phyloP scores from a whole-genome alignment of 1,140 invertebrate species.

The Adoxophyes honmai region DNA sequence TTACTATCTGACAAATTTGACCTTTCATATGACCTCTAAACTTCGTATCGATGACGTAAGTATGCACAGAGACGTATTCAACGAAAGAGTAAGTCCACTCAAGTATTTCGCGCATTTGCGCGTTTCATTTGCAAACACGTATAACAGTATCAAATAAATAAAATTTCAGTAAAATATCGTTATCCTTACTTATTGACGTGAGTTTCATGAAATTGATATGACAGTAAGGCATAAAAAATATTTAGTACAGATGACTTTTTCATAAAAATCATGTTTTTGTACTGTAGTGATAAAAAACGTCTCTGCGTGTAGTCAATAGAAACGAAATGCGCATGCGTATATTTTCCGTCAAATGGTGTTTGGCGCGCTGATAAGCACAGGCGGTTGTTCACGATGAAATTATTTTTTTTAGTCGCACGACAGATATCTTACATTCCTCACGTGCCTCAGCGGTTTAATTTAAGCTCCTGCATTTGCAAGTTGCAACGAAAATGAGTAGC shows the following conservation, averaged over 20 bases:
- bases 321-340: constrained; percentile 59
- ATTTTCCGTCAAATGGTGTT: constrained; percentile 61
- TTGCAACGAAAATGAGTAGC: constrained; percentile 66
- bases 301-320: constrained; percentile 48
- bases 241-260: too few species aligned
- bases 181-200: too few species aligned
- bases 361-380: constrained; percentile 67
- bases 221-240: too few species aligned
- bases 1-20: not conserved
- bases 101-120: too few species aligned
- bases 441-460: constrained; percentile 33
- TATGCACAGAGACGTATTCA: too few species aligned
- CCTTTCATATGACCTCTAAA: constrained; percentile 16
- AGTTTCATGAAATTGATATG: too few species aligned
- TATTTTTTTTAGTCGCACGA: constrained; percentile 60
- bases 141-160: too few species aligned
- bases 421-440: constrained; percentile 54
- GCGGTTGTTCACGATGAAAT: constrained; percentile 60
- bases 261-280: too few species aligned
- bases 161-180: too few species aligned
- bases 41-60: not conserved
- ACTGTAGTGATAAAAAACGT: constrained; percentile 36
- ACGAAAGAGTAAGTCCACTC: too few species aligned
- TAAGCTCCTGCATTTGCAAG: constrained; percentile 21
- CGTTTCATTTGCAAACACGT: too few species aligned